phyloP scores from a whole-genome alignment of 2,888 invertebrate genomes.

The Deladenus siricidicola region DNA sequence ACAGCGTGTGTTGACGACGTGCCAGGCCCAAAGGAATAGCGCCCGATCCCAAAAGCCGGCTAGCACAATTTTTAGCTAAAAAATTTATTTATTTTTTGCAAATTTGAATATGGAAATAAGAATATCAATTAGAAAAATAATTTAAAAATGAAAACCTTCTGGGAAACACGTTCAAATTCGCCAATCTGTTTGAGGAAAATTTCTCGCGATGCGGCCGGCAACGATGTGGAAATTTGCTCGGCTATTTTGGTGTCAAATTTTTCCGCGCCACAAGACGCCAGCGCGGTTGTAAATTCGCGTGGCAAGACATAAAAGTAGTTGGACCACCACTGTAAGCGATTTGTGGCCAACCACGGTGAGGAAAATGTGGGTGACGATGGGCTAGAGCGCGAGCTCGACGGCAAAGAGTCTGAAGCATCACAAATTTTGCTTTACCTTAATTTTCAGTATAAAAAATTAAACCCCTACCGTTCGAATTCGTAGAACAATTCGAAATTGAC shows the following conservation, averaged over 20 bases:
- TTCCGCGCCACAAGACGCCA: slow-evolving; percentile 13
- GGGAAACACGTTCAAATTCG: slow-evolving; percentile 24
- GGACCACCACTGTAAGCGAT: slow-evolving; percentile 25
- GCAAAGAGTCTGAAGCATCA: neutral
- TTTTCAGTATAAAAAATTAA: too few species aligned
- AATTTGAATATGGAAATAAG: neutral
- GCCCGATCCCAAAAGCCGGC: neutral
- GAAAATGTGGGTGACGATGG: too few species aligned
- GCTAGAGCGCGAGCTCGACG: too few species aligned
- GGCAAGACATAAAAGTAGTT: slow-evolving; percentile 46
- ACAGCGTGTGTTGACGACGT: slow-evolving; percentile 48
- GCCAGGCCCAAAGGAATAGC: slow-evolving; percentile 48
- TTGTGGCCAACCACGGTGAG: too few species aligned
- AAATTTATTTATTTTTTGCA: neutral
- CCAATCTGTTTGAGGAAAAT: slow-evolving; percentile 34
- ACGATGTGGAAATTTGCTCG: slow-evolving; percentile 17
- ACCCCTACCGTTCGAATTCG: too few species aligned
- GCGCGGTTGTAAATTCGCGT: slow-evolving; percentile 28
- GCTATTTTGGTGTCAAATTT: slow-evolving; percentile 25
- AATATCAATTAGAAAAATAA: slow-evolving; percentile 1
- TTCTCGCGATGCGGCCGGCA: slow-evolving; percentile 15
- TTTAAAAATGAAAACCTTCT: slow-evolving; percentile 14
- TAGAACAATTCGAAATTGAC: too few species aligned
- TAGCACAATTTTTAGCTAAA: slow-evolving; percentile 1
- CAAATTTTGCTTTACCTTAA: slow-evolving; percentile 10